Evolutionary conservation across 2,888 invertebrate species (phyloP).

Genomic region (Mesorhabditis spiculigera): DNA sequence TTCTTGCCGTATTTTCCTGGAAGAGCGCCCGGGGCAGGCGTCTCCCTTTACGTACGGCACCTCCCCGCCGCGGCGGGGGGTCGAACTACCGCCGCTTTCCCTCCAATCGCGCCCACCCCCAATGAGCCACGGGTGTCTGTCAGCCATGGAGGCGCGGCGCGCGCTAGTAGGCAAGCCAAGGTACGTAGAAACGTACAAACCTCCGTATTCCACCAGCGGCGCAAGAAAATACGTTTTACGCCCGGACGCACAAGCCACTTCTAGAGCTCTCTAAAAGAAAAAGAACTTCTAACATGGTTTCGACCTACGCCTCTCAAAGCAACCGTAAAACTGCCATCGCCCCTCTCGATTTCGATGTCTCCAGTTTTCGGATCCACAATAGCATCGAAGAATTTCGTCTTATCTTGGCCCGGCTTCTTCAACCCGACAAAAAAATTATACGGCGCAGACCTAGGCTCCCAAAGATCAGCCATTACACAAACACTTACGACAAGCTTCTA

Average conservation of each 20-base stretch:
- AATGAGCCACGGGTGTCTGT: no score
- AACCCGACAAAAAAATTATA: not conserved
- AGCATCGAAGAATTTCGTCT: conserved; percentile 12
- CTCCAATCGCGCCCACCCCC: no score
- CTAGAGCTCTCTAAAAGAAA: not conserved
- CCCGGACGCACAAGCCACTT: conserved; percentile 12
- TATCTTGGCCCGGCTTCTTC: not conserved
- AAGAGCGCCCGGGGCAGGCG: no score
- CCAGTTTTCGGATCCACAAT: conserved; percentile 30
- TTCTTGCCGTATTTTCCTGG: no score
- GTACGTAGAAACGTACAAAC: not conserved
- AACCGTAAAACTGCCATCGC: conserved; percentile 13
- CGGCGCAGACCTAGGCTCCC: not conserved
- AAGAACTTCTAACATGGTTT: not conserved
- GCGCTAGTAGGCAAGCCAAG: no score
- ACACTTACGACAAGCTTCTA: not conserved
- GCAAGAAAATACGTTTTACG: not conserved
- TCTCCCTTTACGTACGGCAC: no score
- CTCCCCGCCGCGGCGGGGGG: no score
- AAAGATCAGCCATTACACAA: not conserved
- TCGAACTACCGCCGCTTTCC: no score
- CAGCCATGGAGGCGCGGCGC: no score
- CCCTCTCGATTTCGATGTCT: conserved; percentile 21
- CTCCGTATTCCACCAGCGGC: not conserved
- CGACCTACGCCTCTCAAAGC: not conserved